Evolutionary conservation across 2,888 invertebrate genomes (phyloP).

Genomic region (Chelonus formosanus): DNA sequence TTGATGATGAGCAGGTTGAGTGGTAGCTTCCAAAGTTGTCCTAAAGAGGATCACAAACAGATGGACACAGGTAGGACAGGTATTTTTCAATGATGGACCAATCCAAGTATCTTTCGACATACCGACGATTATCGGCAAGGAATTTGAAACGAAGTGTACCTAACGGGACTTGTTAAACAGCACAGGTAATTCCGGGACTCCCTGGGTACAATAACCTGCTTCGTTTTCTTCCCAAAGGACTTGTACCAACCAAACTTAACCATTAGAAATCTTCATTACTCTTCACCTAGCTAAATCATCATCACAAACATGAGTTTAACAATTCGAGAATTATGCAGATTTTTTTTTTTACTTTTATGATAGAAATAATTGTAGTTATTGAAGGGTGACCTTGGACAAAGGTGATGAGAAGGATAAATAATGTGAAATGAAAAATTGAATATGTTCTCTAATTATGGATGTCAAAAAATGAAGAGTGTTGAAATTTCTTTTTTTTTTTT

Average conservation of each 20-base stretch:
- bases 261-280: slow-evolving; percentile 18
- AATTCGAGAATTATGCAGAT: not conserved
- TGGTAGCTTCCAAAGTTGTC: not conserved
- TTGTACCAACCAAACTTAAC: not conserved
- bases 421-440: no score
- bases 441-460: no score
- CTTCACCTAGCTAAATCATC: slow-evolving; percentile 19
- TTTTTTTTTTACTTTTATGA: not conserved
- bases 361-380: no score
- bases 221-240: slow-evolving; percentile 16
- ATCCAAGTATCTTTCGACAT: not conserved
- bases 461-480: no score
- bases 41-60: not conserved
- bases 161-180: slow-evolving; percentile 44
- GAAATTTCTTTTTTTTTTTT: no score
- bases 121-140: slow-evolving; percentile 41
- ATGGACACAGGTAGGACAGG: not conserved
- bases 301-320: not conserved
- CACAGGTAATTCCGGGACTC: slow-evolving; percentile 37
- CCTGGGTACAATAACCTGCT: slow-evolving; percentile 24
- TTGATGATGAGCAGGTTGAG: not conserved
- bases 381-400: no score
- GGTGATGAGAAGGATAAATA: no score
- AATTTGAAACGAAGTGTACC: slow-evolving; percentile 44
- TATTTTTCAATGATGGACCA: not conserved